Percentiles rank a stretch among this genome's conserved stretches.
Conservation (phyloP, 2,797 vertebrate species). For the Jordanella pulchra region DNA sequence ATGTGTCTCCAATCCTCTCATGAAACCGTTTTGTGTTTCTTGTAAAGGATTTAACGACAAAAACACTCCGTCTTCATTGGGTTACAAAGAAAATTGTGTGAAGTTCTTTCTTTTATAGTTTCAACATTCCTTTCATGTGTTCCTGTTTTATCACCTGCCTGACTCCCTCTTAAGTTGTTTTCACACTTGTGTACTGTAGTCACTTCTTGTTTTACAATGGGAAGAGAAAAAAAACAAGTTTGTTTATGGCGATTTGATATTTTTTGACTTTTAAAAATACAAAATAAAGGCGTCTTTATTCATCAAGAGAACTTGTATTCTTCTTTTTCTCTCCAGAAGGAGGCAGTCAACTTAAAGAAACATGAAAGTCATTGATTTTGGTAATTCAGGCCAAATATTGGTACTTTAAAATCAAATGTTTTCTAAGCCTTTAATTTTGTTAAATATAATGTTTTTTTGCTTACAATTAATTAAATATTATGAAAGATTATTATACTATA, state of each 20-base stretch:
- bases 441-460: no score
- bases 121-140: slow-evolving; percentile 14
- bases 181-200: slow-evolving; percentile 2
- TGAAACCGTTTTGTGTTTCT: background rate
- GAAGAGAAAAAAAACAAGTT: slow-evolving; percentile 32
- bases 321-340: slow-evolving; percentile 4
- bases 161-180: background rate
- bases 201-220: slow-evolving; percentile 18
- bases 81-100: background rate
- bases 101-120: background rate
- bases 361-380: background rate
- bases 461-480: no score
- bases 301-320: background rate
- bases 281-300: slow-evolving; percentile 5
- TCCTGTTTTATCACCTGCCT: slow-evolving; percentile 1
- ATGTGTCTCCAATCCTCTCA: background rate
- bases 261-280: background rate
- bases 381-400: background rate
- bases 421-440: background rate
- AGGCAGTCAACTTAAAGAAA: background rate
- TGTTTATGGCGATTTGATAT: background rate
- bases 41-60: background rate
- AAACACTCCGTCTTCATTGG: background rate
- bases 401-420: background rate
- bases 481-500: no score